Conservation (phyloP, 2,113 vertebrate species). For the Bufo bufo region DNA sequence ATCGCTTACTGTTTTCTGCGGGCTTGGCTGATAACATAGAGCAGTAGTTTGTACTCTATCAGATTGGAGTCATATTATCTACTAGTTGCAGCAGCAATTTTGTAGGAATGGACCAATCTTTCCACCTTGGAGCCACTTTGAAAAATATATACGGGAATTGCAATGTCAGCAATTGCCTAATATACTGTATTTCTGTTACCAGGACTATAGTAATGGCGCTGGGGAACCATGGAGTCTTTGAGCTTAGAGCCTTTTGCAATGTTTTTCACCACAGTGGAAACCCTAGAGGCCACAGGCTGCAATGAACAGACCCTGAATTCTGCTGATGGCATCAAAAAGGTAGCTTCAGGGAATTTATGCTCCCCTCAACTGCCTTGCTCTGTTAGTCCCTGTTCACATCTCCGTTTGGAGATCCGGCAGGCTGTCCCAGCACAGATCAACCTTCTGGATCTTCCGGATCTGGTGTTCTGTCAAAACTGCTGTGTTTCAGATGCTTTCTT, state of each 20-base stretch:
- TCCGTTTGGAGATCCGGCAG: no score
- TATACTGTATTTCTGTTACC: neutral
- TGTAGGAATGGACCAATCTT: neutral
- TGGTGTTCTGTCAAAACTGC: no score
- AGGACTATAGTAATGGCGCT: no score
- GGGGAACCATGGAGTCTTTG: no score
- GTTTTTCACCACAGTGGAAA: neutral
- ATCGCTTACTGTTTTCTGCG: no score
- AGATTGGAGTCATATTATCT: neutral
- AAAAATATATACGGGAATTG: neutral
- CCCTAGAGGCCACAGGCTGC: neutral
- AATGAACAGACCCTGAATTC: neutral
- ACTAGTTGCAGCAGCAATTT: neutral
- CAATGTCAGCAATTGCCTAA: neutral
- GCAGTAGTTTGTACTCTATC: neutral
- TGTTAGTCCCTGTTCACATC: neutral
- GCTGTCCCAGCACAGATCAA: no score
- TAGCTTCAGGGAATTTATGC: neutral
- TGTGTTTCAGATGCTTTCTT: no score
- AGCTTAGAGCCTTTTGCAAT: neutral
- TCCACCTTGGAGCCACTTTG: neutral
- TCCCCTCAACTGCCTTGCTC: neutral
- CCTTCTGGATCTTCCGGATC: no score
- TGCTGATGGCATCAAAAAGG: neutral
- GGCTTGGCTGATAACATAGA: neutral